Percentiles rank a stretch among this genome's conserved stretches.
Conservation (phyloP, 2,797 vertebrate species). For the Clarias pachynema region DNA sequence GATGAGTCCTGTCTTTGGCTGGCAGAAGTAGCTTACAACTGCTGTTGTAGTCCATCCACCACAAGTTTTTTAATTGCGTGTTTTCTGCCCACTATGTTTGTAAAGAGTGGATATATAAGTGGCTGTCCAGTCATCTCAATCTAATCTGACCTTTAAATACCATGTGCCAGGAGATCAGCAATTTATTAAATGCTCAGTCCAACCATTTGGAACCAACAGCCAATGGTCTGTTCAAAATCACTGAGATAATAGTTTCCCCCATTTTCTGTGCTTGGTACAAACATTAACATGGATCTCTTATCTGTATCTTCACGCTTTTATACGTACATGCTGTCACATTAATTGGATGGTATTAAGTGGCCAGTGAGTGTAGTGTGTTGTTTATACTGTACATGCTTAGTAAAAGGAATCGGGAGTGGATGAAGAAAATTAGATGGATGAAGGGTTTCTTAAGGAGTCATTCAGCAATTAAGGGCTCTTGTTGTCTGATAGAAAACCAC, state of each 20-base stretch:
- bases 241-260: not conserved
- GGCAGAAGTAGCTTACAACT: not conserved
- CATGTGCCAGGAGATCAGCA: not conserved
- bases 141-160: not conserved
- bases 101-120: not conserved
- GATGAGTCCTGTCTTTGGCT: not conserved
- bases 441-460: not conserved
- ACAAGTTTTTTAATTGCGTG: not conserved
- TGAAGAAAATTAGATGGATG: too few relatives aligned
- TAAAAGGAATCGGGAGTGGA: too few relatives aligned
- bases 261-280: not conserved
- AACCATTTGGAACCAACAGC: not conserved
- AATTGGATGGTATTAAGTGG: not conserved
- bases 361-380: not conserved
- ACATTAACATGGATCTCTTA: not conserved
- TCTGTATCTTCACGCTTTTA: not conserved
- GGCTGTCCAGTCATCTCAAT: not conserved
- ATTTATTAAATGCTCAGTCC: not conserved
- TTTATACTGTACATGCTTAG: not conserved
- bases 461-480: not conserved
- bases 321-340: not conserved
- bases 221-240: not conserved
- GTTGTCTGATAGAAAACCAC: not conserved
- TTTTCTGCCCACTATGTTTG: not conserved
- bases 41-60: not conserved